Evolutionary conservation across 1,140 invertebrate species (phyloP).

Genomic region (Myzus persicae): DNA sequence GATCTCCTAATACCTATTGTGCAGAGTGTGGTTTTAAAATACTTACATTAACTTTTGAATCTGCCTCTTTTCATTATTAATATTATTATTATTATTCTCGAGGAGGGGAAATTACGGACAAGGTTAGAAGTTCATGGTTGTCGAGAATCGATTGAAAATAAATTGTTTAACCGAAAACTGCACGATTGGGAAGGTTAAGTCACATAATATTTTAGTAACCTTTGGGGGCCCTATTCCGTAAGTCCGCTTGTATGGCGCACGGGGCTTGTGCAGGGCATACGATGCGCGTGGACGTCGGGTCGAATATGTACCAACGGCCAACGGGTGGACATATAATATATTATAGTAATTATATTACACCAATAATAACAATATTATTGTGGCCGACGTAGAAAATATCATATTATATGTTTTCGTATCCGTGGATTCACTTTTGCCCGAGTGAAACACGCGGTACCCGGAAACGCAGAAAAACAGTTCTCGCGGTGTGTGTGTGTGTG

Average conservation of each 20-base stretch:
- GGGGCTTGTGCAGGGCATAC: not conserved
- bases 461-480: constrained; percentile 15
- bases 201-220: not conserved
- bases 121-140: not conserved
- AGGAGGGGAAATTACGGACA: not conserved
- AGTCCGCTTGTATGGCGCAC: not conserved
- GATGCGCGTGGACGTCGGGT: not conserved
- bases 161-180: not conserved
- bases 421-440: not conserved
- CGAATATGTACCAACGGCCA: no score
- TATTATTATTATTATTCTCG: not conserved
- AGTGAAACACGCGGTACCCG: not conserved
- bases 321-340: no score
- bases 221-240: not conserved
- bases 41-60: not conserved
- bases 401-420: not conserved
- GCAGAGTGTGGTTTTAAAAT: not conserved
- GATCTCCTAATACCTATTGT: not conserved
- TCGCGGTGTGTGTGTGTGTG: no score
- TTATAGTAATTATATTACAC: no score
- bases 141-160: not conserved
- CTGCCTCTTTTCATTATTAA: not conserved
- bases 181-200: not conserved
- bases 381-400: not conserved
- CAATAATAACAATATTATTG: not conserved